Base-by-base conservation (phyloP, 2,113 vertebrate species). In the Cygnus atratus region DNA sequence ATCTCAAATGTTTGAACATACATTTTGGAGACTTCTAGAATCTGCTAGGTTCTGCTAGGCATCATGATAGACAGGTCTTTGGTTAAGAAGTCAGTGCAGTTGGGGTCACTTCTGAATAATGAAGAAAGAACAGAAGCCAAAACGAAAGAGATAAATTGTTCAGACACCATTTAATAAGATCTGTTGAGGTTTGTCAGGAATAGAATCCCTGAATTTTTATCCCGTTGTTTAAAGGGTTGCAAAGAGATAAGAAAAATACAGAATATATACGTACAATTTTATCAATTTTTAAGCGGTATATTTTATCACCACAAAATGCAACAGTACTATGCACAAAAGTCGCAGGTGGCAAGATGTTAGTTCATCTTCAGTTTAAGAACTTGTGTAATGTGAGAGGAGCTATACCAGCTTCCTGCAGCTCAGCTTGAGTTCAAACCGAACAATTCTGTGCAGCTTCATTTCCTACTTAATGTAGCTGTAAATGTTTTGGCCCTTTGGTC, bases 391-490 rank as follows among this genome's bases (percentile, higher is more conserved):
- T 96, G 86, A 93, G 71, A 85, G 90, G 72, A 96, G 92, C 75
- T 77, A 77, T 18, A 91, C 48, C 86, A 88, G 18, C n/a, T 87
- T 90, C 86, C 81, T 90, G 90, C 78, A 96, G 41, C 80, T 97
- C 80, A 74, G 80, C 82, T 93, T 93, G 95, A 95, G 94, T 96
- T 96, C 95, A 90, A 97, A 94, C 65, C 58, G 74, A 97, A 94
- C 91, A 91, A 87, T 96, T 95, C 72, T 67, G 73, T 57, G 73
- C 74, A 93, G 92, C 95, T 97, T 95, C 92, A 98, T 97, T 97
- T 97, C 96, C 81, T 95, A 94, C 95, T 95, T 97, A 98, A 97
- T 94, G 94, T 96, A 95, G 95, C 97, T 93, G 62, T 85, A 97
- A 95, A 97, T 87, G 77, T 88, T 95, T 95, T 94, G 86, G 84